These are phyloP conservation scores for Channallabes apus DNA, from an alignment of 2,797 vertebrate species.

Conservation along the genomic window DNA sequence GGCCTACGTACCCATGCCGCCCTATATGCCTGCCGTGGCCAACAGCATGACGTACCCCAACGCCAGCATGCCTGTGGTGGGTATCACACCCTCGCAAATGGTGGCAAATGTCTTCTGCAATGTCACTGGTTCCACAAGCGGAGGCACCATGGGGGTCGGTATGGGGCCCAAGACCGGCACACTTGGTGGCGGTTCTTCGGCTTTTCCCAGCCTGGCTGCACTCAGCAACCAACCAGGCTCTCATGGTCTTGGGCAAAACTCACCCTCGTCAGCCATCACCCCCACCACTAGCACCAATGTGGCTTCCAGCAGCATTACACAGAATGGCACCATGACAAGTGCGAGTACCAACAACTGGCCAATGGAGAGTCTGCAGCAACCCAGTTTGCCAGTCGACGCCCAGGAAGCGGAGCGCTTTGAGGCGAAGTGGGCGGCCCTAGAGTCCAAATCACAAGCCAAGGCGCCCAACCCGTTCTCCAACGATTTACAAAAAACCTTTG, in stretches of 20 bases:
- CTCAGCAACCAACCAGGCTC: slow-evolving; percentile 63
- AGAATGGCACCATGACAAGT: slow-evolving; percentile 69
- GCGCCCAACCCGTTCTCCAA: slow-evolving; percentile 86
- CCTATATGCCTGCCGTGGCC: slow-evolving; percentile 76
- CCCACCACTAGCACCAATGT: slow-evolving; percentile 21
- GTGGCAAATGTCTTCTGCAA: slow-evolving; percentile 91
- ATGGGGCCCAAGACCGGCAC: slow-evolving; percentile 67
- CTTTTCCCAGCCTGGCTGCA: slow-evolving; percentile 62
- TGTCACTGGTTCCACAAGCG: slow-evolving; percentile 71
- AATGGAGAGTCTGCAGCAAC: slow-evolving; percentile 67
- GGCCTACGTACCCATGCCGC: slow-evolving; percentile 77
- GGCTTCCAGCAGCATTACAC: slow-evolving; percentile 54
- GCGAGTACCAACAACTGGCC: slow-evolving; percentile 71
- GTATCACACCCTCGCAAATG: slow-evolving; percentile 93
- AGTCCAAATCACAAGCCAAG: slow-evolving; percentile 76
- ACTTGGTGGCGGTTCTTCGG: slow-evolving; percentile 58
- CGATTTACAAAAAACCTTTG: slow-evolving; percentile 84
- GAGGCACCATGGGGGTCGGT: slow-evolving; percentile 60
- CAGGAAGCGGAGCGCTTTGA: slow-evolving; percentile 87
- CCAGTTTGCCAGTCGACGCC: slow-evolving; percentile 49
- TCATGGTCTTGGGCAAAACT: slow-evolving; percentile 67
- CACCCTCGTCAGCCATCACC: slow-evolving; percentile 21
- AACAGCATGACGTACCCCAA: slow-evolving; percentile 79
- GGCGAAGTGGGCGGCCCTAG: slow-evolving; percentile 89
- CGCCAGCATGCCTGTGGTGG: slow-evolving; percentile 83